These are phyloP conservation scores for Caenorhabditis macrosperma DNA, from an alignment of 2,888 invertebrate genomes.

Conservation along the genomic window DNA sequence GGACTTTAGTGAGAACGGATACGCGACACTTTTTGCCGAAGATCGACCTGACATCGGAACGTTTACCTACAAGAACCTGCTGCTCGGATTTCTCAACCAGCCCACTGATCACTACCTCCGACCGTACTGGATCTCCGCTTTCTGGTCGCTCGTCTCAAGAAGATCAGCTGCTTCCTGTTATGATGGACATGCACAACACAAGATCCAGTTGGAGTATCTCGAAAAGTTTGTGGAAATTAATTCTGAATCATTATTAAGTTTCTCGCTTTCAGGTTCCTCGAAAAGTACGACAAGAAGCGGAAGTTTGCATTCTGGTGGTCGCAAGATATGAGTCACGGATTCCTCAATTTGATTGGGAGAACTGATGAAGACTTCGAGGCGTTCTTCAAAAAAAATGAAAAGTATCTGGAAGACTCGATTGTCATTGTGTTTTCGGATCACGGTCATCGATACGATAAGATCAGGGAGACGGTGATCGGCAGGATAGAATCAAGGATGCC, in stretches of 20 bases:
- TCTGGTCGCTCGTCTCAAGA: slow-evolving; percentile 65
- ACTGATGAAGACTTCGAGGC: slow-evolving; percentile 65
- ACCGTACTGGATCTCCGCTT: slow-evolving; percentile 70
- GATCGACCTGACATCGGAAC: slow-evolving; percentile 81
- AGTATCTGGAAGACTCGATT: slow-evolving; percentile 67
- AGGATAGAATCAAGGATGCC: slow-evolving; percentile 81
- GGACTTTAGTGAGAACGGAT: slow-evolving; percentile 70
- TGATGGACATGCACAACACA: slow-evolving; percentile 63
- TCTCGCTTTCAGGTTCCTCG: slow-evolving; percentile 57
- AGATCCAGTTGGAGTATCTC: slow-evolving; percentile 66
- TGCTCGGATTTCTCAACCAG: slow-evolving; percentile 78
- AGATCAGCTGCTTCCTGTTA: slow-evolving; percentile 69
- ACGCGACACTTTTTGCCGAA: slow-evolving; percentile 81
- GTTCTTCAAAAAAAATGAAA: slow-evolving; percentile 63
- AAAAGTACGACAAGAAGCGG: slow-evolving; percentile 60
- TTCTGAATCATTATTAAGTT: slow-evolving; percentile 3
- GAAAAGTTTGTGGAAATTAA: slow-evolving; percentile 58
- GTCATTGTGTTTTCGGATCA: slow-evolving; percentile 80
- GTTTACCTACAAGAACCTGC: slow-evolving; percentile 79
- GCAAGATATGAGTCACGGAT: slow-evolving; percentile 73
- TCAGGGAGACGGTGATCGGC: slow-evolving; percentile 81
- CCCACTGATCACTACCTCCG: slow-evolving; percentile 81
- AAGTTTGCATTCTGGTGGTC: slow-evolving; percentile 74
- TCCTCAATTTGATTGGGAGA: slow-evolving; percentile 63
- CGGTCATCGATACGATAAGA: slow-evolving; percentile 81